Percentiles rank a stretch among this genome's conserved stretches.
phyloP scores from a whole-genome alignment of 2,113 vertebrate species.

The Ophthalmotilapia sp. region DNA sequence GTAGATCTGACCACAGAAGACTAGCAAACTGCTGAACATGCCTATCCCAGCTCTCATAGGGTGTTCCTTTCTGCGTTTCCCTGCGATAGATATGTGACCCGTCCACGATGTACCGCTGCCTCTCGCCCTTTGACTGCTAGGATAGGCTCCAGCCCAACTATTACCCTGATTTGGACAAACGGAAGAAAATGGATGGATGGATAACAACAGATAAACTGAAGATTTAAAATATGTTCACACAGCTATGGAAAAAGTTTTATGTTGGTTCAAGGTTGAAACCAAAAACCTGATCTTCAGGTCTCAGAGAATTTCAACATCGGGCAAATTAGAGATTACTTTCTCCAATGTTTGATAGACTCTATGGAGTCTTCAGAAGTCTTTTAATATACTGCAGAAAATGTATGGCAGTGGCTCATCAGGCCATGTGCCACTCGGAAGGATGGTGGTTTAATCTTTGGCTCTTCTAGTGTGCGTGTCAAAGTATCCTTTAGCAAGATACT shows the following conservation, averaged over 20 bases:
- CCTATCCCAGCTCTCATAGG: background rate
- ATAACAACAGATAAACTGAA: background rate
- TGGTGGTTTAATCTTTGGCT: background rate
- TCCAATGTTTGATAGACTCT: background rate
- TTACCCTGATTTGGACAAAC: background rate
- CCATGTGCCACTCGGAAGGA: background rate
- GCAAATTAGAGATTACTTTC: background rate
- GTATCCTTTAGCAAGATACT: background rate
- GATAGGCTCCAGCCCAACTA: background rate
- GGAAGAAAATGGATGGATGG: background rate
- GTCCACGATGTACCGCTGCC: background rate
- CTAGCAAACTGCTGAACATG: background rate
- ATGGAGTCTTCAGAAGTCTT: background rate
- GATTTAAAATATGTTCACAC: background rate
- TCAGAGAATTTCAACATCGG: background rate
- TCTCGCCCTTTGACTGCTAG: background rate
- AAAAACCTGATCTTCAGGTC: background rate
- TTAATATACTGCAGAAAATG: background rate
- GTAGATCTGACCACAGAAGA: background rate
- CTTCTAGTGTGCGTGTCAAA: background rate
- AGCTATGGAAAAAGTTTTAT: background rate
- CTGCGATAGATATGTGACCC: background rate
- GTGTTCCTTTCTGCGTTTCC: background rate
- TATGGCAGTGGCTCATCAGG: background rate
- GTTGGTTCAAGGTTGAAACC: background rate